A percentile compares a stretch with the other conserved stretches of the same genome.
These are phyloP conservation scores for Ectobius pallidus DNA, from an alignment of 2,888 invertebrate genomes.

Conservation along the genomic window DNA sequence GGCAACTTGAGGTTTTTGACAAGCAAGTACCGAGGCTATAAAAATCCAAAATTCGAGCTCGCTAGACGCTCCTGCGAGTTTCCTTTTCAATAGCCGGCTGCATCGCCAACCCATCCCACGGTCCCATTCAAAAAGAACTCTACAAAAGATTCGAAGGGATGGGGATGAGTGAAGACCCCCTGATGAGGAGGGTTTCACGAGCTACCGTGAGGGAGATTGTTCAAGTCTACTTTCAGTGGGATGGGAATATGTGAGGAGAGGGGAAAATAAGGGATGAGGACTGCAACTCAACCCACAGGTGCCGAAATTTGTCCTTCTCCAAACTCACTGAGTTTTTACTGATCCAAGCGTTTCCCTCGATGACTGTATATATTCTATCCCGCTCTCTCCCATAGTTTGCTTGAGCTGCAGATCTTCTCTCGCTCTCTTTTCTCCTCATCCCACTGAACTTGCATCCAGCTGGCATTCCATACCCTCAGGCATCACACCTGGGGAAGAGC, in stretches of 20 bases:
- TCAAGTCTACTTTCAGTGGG: conserved; percentile 9
- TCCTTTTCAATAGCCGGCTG: conserved; percentile 26
- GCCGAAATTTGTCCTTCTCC: conserved; percentile 36
- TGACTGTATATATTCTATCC: neutral
- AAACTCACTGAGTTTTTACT: conserved; percentile 7
- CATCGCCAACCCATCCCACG: conserved; percentile 32
- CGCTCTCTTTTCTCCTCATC: neutral
- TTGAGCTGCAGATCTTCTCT: conserved; percentile 7
- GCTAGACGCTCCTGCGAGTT: neutral
- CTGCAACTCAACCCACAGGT: conserved; percentile 37
- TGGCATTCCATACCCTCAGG: conserved; percentile 28
- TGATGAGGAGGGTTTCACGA: conserved; percentile 31
- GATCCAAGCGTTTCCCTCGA: neutral
- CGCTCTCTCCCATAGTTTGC: neutral
- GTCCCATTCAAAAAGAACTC: conserved; percentile 30
- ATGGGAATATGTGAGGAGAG: neutral
- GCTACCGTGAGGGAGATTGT: conserved; percentile 37
- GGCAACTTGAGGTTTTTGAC: conserved; percentile 14
- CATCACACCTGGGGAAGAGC: conserved; percentile 40
- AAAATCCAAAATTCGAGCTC: conserved; percentile 13
- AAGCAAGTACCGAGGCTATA: neutral
- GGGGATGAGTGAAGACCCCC: conserved; percentile 25
- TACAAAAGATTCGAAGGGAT: conserved; percentile 16
- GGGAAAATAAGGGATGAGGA: neutral
- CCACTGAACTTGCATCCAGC: conserved; percentile 1